These are phyloP conservation scores for Parauchenoglanis punctatus DNA, from an alignment of 2,797 vertebrate species.

Conservation along the genomic window DNA sequence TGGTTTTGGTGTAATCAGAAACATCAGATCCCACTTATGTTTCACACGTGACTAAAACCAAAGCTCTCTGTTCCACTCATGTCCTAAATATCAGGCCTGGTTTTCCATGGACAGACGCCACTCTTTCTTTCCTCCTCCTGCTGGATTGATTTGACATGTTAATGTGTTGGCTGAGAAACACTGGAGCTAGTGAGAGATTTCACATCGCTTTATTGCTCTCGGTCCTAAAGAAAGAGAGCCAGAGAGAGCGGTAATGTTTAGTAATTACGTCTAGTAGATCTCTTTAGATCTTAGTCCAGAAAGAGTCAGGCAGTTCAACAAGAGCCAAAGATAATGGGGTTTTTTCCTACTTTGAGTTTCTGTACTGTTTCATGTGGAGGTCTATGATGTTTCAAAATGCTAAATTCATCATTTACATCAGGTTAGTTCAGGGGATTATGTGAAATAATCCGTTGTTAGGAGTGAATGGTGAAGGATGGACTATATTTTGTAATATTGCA, in stretches of 20 bases:
- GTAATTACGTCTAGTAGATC: neutral
- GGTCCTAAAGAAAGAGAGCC: neutral
- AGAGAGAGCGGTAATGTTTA: constrained; percentile 18
- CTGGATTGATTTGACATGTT: constrained; percentile 18
- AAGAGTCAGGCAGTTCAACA: neutral
- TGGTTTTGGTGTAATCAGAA: constrained; percentile 54
- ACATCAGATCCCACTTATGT: constrained; percentile 59
- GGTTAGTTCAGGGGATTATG: neutral
- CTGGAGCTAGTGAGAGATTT: neutral
- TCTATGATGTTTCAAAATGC: neutral
- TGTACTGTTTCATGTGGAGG: neutral
- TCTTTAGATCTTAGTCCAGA: constrained; percentile 21
- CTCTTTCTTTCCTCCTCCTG: constrained; percentile 1
- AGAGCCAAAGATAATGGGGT: constrained; percentile 9
- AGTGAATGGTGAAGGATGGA: neutral
- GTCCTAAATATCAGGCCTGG: constrained; percentile 61
- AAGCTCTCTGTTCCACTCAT: constrained; percentile 39
- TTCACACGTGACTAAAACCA: constrained; percentile 50
- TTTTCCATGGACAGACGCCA: neutral
- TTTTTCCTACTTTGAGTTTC: neutral
- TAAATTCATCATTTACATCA: neutral
- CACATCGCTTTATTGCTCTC: neutral
- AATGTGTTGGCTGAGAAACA: constrained; percentile 4
- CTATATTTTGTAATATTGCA: neutral
- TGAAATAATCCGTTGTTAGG: neutral